Evolutionary conservation across 2,888 invertebrate genomes (phyloP).

Genomic region (Cephus pygmeus): DNA sequence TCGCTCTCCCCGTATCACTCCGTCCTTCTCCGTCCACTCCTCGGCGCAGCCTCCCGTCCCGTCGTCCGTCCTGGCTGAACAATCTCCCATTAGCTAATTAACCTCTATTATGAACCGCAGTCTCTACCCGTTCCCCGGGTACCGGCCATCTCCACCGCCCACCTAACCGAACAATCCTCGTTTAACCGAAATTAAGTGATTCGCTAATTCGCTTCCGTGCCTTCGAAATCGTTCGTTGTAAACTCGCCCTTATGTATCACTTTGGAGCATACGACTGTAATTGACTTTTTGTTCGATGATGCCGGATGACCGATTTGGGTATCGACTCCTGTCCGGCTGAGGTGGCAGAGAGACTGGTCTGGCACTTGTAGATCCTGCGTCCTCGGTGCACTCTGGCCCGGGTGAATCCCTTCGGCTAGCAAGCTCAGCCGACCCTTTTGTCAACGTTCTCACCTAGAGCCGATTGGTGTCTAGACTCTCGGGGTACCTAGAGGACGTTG

Average conservation of each 20-base stretch:
- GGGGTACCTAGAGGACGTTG: background rate
- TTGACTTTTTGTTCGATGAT: too few relatives aligned
- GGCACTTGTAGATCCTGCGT: background rate
- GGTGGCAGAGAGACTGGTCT: background rate
- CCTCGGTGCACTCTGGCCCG: background rate
- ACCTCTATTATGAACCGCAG: constrained; percentile 32
- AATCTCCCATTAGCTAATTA: constrained; percentile 42
- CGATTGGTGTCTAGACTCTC: background rate
- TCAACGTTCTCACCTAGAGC: background rate
- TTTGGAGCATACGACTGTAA: too few relatives aligned
- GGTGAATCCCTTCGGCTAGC: background rate
- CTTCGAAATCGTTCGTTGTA: background rate
- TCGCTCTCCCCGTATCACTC: background rate
- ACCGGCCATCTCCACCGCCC: background rate
- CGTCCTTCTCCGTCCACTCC: background rate
- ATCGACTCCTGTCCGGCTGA: background rate
- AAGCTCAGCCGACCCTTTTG: background rate
- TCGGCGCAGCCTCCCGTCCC: background rate
- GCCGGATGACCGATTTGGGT: too few relatives aligned
- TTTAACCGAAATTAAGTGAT: constrained; percentile 8
- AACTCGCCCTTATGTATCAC: background rate
- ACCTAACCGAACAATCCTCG: background rate
- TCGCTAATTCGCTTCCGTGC: constrained; percentile 12
- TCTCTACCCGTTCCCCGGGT: background rate
- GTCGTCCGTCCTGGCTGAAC: constrained; percentile 25